Base-by-base conservation (phyloP, 2,797 vertebrate species). In the Coccyzus lansbergi region DNA sequence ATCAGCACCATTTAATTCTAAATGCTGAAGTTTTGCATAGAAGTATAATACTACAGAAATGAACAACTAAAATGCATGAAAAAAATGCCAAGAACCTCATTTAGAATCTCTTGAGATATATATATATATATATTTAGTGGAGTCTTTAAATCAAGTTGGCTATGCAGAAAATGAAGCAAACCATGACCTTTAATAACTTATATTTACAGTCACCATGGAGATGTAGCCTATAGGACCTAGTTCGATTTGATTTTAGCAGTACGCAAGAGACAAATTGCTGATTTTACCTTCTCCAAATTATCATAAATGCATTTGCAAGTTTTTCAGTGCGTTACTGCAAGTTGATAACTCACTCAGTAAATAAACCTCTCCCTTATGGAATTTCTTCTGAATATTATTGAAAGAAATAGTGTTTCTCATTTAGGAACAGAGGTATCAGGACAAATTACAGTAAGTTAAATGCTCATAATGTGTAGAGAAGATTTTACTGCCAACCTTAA, bases 201-300 rank as follows among this genome's bases (percentile, higher is more conserved):
- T 69, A 84, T 84, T 83, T 93, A 91, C 63, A 84, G 28, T 70
- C 74, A 93, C 60, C 38, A 67, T 79, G 90, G 83, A 90, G 70
- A 84, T 70, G 22, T 44, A 78, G 83, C 76, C 59, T 83, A 67
- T 83, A 94, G 86, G 58, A 88, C 79, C 67, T 75, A 92, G 84
- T 90, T 92, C 60, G 59, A 76, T 88, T 93, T 82, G 59, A 78
- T n/a, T 90, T 63, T 29, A 48, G 56, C 56, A 87, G 48, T 86
- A 80, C 76, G 82, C 87, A 75, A 56, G 44, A 93, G 89, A 95
- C 40, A 86, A 95, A 91, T 46, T 85, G 76, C 52, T n/a, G 15
- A 24, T 76, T 90, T 84, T 65, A 56, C 56, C 52, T 76, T 77
- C 63, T 69, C 21, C 40, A 46, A 52, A 86, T 83, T 40, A 77